Evolutionary conservation across 2,113 vertebrate species (phyloP).

Genomic region (Actinemys pallida): DNA sequence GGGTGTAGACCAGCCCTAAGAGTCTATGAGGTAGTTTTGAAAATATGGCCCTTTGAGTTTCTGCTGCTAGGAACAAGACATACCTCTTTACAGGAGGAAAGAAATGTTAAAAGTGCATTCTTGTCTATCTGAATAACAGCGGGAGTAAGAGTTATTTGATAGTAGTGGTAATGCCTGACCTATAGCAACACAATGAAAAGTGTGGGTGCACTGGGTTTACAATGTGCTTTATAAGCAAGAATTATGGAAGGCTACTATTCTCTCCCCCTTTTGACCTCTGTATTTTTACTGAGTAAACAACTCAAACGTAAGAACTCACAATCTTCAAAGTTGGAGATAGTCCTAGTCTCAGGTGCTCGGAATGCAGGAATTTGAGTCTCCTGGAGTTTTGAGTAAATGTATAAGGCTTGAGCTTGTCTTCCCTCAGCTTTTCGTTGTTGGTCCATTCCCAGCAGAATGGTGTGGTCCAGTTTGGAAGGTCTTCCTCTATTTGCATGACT

Average conservation of each 20-base stretch:
- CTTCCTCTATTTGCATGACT: neutral
- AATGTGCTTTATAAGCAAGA: neutral
- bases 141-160: conserved; percentile 13
- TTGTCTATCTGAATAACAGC: neutral
- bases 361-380: conserved; percentile 10
- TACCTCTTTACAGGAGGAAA: conserved; percentile 2
- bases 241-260: neutral
- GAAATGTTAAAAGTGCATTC: conserved; percentile 20
- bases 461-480: neutral
- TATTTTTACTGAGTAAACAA: neutral
- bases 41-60: neutral
- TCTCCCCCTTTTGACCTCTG: neutral
- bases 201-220: neutral
- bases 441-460: neutral
- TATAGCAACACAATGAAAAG: conserved; percentile 1
- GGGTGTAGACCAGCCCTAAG: too few relatives aligned
- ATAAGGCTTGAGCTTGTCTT: conserved; percentile 59
- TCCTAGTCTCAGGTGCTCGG: neutral
- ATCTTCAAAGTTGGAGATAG: conserved; percentile 72
- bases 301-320: conserved; percentile 67
- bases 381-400: conserved; percentile 76
- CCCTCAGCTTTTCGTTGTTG: conserved; percentile 50
- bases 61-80: neutral
- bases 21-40: neutral
- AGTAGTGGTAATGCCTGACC: neutral